A percentile compares a stretch with the other conserved stretches of the same genome.
Conservation (phyloP, 1,140 invertebrate genomes). For the Trichonephila inaurata region DNA sequence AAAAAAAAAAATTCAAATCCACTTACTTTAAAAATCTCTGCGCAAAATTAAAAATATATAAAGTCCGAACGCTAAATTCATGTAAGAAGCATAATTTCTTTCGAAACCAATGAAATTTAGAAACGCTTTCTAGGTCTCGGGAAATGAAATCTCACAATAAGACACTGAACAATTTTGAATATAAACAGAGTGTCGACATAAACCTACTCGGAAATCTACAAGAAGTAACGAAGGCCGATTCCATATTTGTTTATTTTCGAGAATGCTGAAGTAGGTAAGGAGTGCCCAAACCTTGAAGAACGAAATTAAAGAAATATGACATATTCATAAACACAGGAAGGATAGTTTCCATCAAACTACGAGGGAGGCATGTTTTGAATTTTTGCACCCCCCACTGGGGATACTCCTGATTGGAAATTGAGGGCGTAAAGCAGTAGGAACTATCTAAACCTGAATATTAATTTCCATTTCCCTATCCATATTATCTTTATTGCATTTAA, state of each 20-base stretch:
- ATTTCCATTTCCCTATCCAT: neutral
- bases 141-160: no score
- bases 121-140: no score
- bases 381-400: neutral
- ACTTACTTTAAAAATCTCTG: no score
- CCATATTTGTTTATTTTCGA: neutral
- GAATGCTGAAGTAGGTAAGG: neutral
- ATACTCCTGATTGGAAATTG: neutral
- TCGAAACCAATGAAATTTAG: no score
- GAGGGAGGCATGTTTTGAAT: neutral
- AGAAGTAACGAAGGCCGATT: slow-evolving; percentile 1
- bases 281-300: slow-evolving; percentile 16
- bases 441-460: neutral
- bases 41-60: no score
- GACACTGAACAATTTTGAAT: neutral
- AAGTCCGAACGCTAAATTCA: no score
- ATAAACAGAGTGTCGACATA: neutral
- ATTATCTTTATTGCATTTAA: neutral
- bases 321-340: neutral
- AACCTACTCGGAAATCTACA: neutral
- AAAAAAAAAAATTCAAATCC: no score
- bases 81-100: no score
- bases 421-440: neutral
- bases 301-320: neutral
- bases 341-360: neutral